Conservation (phyloP, 37 sponge, comb jelly and placozoan genomes). For the Ephydatia muelleri region DNA sequence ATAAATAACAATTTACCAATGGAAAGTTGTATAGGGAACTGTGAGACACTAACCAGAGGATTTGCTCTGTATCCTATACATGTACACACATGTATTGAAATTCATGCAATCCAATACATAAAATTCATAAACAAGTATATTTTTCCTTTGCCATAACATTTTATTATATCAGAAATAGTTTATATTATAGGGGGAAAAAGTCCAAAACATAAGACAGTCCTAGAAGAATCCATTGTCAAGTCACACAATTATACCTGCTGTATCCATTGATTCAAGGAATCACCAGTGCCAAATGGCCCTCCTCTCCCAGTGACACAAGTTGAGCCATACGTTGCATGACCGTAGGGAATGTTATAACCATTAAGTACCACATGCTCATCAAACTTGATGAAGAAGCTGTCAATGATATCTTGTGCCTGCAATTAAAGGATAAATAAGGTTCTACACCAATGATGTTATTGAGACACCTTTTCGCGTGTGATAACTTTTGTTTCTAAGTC, state of each 20-base stretch:
- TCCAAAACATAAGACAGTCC: no score
- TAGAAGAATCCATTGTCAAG: no score
- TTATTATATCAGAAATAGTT: no score
- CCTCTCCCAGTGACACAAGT: constrained; percentile 47
- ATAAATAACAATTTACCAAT: no score
- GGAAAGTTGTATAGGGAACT: no score
- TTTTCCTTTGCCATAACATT: no score
- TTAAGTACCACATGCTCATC: constrained; percentile 54
- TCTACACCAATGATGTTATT: not conserved
- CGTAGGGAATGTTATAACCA: constrained; percentile 46
- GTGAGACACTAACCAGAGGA: no score
- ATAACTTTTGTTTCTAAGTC: constrained; percentile 6
- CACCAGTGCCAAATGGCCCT: constrained; percentile 55
- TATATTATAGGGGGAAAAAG: no score
- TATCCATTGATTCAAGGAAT: constrained; percentile 61
- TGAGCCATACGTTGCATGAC: constrained; percentile 41
- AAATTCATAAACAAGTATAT: not conserved
- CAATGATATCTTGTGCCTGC: constrained; percentile 59
- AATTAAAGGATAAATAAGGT: not conserved
- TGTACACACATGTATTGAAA: no score
- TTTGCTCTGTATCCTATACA: no score
- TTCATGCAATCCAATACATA: not conserved
- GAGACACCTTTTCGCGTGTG: constrained; percentile 31
- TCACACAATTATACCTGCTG: constrained; percentile 27
- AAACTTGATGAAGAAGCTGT: constrained; percentile 57